Base-by-base conservation (phyloP, 2,113 vertebrate genomes). In the Triplophysa tibetana region DNA sequence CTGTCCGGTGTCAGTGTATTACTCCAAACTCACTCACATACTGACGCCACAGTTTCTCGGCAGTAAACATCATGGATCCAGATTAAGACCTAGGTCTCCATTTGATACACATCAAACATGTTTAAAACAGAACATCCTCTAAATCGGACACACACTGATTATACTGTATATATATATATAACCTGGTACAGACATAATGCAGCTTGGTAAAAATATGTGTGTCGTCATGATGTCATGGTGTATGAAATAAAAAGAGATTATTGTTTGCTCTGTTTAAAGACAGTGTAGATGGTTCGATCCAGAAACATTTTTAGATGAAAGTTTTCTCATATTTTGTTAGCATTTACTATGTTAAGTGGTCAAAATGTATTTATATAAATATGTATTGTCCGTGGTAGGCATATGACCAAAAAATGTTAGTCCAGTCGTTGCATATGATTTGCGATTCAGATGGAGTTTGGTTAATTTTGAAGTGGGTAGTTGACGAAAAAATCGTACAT, bases 1-100 rank as follows among this genome's bases (percentile, higher is more conserved):
- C 62, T 70, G 66, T 24, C 50, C 33, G 63, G 75, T 81, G 79
- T 79, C 62, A 73, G 38, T 7, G 24, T 75, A 69, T 65, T 54
- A 68, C 50, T 61, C 19, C 58, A 60, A n/a, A 60, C 38, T 72
- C 43, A 45, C 62, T 67, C 62, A 26, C 19, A 70, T 24, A 70
- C 50, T 24, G 66, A 72, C 60, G 67, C 75, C 65, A 50, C 8
- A 29, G 21, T 70, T 48, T 69, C 52, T 62, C 11, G 60, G 14
- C 33, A 58, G 60, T 75, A 19, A 19, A 41, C 13, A 12, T 63
- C 29, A 69, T 52, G n/a, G 70, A 56, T 64, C 63, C 50, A 1
- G 21, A 58, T 60, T 61, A 77, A 43, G 12, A 17, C 29, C 58
- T 75, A 10, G 29, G 73, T 69, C 60, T 29, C 2, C 38, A 33